Base-by-base conservation (phyloP, 2,888 invertebrate genomes). In the Clostera curtula region DNA sequence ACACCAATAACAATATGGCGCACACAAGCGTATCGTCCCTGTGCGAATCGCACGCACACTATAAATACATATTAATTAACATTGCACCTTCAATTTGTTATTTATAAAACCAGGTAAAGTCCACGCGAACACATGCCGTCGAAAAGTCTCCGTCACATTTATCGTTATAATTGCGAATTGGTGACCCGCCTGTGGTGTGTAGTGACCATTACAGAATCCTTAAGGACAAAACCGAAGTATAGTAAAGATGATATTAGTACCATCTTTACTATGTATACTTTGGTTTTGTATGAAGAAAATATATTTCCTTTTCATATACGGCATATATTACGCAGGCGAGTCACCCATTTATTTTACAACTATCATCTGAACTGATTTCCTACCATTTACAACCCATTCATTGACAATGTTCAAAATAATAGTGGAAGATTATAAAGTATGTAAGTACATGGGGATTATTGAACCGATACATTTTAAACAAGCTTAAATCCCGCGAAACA, bases 11-110 rank as follows among this genome's bases (percentile, higher is more conserved):
- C 58, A 56, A 56, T 40, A n/a, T 43, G 67, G 65, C 64, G 67
- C 63, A 42, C 47, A 54, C 58, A 56, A 63, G 60, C 67, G 63
- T 56, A 56, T 53, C 57, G 42, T 47, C 27, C 21, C 14, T 28
- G 25, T 33, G 34, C 29, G 24, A 25, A 45, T 26, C 50, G 32
- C 48, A 30, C 35, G 32, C 50, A 39, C 49, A 42, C 48, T 54
- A 54, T 53, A 57, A 54, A 62, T 67, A 68, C 55, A 57, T 67
- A 20, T 9, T 66, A 65, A 64, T 71, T 76, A 80, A 79, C 79
- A 82, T 82, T 82, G 82, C 82, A 80, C 82, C 77, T 74, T 75
- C 62, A 65, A 64, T 68, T 74, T 56, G 49, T 52, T 58, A 55
- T 48, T 61, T 62, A 56, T 57, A 62, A 25, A 69, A 63, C 61